Base-by-base conservation (phyloP, 2,113 vertebrate genomes). In the Muscicapa adusta region DNA sequence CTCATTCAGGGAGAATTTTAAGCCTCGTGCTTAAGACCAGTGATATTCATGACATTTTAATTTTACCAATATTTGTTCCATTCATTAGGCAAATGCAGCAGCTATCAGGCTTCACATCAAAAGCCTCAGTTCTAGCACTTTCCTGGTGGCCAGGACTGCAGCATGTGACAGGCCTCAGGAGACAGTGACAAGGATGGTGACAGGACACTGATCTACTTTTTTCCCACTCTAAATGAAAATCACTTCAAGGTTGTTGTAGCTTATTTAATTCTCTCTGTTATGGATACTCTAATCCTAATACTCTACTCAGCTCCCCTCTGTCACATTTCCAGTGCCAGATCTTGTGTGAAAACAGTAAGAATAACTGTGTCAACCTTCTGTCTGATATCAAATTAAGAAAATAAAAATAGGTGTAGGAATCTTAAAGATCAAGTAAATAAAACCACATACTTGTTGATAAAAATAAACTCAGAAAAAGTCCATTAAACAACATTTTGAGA, bases 1-100 rank as follows among this genome's bases (percentile, higher is more conserved):
- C 36, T 83, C 51, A 22, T 19, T 25, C 50, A 33, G 25, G 54
- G 78, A 28, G 26, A 65, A 54, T 51, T 58, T 70, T 60, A 74
- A 61, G 23, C 33, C 10, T 34, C 0, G 0, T 40, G 16, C 8
- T 7, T 60, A 36, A 45, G 18, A 66, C 5, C 31, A 16, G 40
- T 6, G 58, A 25, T 24, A 45, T 42, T 77, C 12, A 29, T 65
- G 38, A 31, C 34, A 34, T 54, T 87, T 81, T 50, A 56, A 73
- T 68, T 76, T 74, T 61, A 38, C 26, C n/a, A 65, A 2, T 88
- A 50, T 61, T 85, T 73, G 4, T 71, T 74, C n/a, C 9, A 65
- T 42, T 61, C 33, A 61, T 65, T 42, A 74, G 42, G 33, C 9
- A 60, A 63, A 80, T 77, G 26, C 40, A 65, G 48, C 34, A 76